Conservation (phyloP, 2,797 vertebrate species). For the Anniella stebbinsi region DNA sequence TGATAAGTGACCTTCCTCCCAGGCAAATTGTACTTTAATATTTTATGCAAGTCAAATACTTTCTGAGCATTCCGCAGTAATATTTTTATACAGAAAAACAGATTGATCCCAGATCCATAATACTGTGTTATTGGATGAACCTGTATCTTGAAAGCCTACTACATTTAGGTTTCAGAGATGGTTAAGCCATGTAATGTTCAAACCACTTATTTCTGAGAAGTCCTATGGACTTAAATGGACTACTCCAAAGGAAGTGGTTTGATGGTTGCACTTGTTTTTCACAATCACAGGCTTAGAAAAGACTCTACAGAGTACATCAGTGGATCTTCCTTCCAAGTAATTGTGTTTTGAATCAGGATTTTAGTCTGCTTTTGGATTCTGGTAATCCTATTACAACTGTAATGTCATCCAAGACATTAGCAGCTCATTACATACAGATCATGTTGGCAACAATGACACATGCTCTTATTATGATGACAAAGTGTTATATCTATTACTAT, state of each 20-base stretch:
- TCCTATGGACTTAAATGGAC: neutral
- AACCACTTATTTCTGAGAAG: neutral
- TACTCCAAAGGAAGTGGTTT: neutral
- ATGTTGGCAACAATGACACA: slow-evolving; percentile 3
- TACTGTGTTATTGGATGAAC: neutral
- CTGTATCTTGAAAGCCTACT: neutral
- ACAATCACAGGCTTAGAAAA: neutral
- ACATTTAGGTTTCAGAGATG: neutral
- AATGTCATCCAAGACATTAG: slow-evolving; percentile 8
- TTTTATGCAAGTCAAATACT: slow-evolving; percentile 28
- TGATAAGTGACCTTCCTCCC: slow-evolving; percentile 59
- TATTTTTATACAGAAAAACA: neutral
- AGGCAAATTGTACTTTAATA: slow-evolving; percentile 49
- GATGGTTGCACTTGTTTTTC: neutral
- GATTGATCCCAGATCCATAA: neutral
- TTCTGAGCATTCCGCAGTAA: neutral
- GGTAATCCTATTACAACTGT: slow-evolving; percentile 1
- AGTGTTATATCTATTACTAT: slow-evolving; percentile 5
- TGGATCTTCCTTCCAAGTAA: neutral
- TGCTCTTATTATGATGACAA: slow-evolving; percentile 13
- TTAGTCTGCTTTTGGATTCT: slow-evolving; percentile 1
- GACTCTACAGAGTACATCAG: neutral
- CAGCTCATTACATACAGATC: slow-evolving; percentile 12
- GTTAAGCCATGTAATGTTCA: neutral
- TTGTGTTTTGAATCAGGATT: neutral